phyloP scores from a whole-genome alignment of 2,113 vertebrate genomes.

The Pluvianellus socialis region DNA sequence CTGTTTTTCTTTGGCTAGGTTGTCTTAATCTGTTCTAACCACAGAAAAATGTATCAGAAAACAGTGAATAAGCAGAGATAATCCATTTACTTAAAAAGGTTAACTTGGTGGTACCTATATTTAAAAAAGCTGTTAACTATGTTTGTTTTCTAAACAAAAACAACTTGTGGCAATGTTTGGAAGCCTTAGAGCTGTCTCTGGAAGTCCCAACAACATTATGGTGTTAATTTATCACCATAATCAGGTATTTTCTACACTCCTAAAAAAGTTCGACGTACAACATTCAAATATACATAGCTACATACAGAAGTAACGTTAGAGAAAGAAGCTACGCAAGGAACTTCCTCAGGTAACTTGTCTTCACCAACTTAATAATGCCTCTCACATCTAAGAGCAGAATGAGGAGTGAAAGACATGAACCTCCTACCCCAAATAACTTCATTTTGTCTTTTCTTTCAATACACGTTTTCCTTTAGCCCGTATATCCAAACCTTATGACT shows the following conservation, averaged over 20 bases:
- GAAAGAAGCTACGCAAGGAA: background rate
- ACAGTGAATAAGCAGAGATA: background rate
- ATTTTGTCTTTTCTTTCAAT: background rate
- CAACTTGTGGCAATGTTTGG: background rate
- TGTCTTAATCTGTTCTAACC: background rate
- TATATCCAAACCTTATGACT: background rate
- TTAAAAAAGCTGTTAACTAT: background rate
- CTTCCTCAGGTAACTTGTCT: background rate
- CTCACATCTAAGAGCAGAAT: background rate
- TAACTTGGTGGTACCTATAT: background rate
- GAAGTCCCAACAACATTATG: background rate
- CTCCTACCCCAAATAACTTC: background rate
- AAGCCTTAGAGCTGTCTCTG: background rate
- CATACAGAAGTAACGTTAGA: background rate
- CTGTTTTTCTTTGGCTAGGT: background rate
- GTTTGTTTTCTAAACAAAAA: background rate
- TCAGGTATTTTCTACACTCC: background rate
- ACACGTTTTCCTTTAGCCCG: background rate
- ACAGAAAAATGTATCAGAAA: background rate
- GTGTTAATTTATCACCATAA: background rate
- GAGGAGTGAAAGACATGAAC: background rate
- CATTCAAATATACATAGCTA: background rate
- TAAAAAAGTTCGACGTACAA: background rate
- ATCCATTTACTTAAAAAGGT: background rate
- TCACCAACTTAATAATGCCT: background rate